These are phyloP conservation scores for Misgurnus mizolepis DNA, from an alignment of 2,113 vertebrate species.

Conservation along the genomic window DNA sequence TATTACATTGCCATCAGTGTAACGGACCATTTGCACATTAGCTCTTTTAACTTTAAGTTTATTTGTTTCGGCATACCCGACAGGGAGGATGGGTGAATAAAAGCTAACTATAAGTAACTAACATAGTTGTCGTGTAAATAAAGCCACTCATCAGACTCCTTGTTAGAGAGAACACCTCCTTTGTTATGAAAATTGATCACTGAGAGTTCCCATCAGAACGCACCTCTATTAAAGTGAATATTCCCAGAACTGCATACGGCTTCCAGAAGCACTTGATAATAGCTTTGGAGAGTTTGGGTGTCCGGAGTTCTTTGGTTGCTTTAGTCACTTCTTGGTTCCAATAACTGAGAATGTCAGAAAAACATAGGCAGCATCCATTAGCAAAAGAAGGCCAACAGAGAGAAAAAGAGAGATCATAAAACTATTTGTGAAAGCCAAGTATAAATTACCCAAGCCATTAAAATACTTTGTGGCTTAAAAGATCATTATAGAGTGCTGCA, in stretches of 20 bases:
- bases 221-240: slow-evolving; percentile 90
- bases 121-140: background rate
- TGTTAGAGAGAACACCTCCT: background rate
- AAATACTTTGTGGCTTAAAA: background rate
- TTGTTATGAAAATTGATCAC: background rate
- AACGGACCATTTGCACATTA: background rate
- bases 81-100: too few species aligned
- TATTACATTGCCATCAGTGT: background rate
- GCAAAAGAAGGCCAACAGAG: too few species aligned
- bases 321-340: slow-evolving; percentile 86
- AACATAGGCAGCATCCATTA: background rate
- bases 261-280: slow-evolving; percentile 91
- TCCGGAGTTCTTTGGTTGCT: slow-evolving; percentile 78
- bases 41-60: background rate
- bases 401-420: too few species aligned
- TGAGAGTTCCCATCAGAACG: background rate
- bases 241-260: slow-evolving; percentile 81
- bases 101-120: background rate
- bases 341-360: slow-evolving; percentile 66
- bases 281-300: slow-evolving; percentile 80
- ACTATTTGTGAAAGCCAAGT: background rate
- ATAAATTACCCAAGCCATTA: background rate
- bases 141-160: background rate
- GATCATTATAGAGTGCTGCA: too few species aligned
- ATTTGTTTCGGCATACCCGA: too few species aligned